phyloP scores from a whole-genome alignment of 2,113 vertebrate genomes.

The Crotalus horridus region DNA sequence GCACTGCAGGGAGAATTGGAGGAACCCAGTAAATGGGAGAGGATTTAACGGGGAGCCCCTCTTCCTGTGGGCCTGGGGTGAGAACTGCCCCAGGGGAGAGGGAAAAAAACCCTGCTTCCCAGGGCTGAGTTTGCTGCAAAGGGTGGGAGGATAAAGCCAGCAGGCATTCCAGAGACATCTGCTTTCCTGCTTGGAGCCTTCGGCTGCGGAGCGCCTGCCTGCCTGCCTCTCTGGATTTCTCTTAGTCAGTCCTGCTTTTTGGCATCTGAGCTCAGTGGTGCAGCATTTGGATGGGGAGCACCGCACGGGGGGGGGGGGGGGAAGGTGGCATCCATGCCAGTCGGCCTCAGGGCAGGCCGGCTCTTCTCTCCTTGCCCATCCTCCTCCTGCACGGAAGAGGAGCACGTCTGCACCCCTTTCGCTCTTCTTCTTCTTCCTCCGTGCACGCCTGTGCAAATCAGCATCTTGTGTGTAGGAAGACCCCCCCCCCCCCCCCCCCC shows the following conservation, averaged over 20 bases:
- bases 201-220: not conserved
- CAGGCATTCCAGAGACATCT: not conserved
- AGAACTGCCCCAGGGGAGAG: too few species aligned
- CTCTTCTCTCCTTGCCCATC: not conserved
- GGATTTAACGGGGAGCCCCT: not conserved
- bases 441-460: not conserved
- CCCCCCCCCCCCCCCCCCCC: constrained; percentile 45
- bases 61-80: not conserved
- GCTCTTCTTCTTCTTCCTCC: too few species aligned
- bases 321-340: constrained; percentile 8
- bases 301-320: constrained; percentile 41
- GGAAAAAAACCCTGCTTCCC: not conserved
- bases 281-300: constrained; percentile 59
- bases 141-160: not conserved
- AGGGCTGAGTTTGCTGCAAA: not conserved
- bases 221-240: not conserved
- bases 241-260: constrained; percentile 1
- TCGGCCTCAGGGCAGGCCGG: fast-evolving
- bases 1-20: not conserved
- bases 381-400: not conserved
- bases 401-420: not conserved
- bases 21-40: too few species aligned
- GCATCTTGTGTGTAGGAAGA: constrained; percentile 16
- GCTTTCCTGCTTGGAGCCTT: not conserved
- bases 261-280: constrained; percentile 55